Conservation (phyloP, 2,113 vertebrate genomes). For the Camelus dromedarius region DNA sequence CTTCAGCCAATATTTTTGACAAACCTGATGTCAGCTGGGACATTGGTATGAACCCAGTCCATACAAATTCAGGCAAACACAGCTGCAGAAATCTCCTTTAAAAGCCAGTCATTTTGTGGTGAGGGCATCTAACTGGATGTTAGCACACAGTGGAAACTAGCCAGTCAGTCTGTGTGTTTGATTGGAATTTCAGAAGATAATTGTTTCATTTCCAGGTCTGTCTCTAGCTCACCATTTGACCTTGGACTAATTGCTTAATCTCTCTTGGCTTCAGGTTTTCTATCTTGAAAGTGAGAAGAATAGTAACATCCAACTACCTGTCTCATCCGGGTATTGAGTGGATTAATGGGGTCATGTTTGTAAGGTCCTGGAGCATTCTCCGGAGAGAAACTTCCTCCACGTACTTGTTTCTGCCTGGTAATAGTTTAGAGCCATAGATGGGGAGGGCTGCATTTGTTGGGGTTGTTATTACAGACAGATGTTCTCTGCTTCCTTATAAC, state of each 20-base stretch:
- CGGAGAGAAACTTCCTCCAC: constrained; percentile 51
- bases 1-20: constrained; percentile 66
- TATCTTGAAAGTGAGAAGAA: constrained; percentile 70
- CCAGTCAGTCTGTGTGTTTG: constrained; percentile 37
- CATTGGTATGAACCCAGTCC: constrained; percentile 78
- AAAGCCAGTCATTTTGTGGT: constrained; percentile 76
- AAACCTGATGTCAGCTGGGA: constrained; percentile 84
- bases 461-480: background rate
- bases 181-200: constrained; percentile 72
- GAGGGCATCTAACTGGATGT: background rate
- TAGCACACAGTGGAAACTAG: background rate
- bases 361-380: constrained; percentile 71
- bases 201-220: constrained; percentile 66
- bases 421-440: constrained; percentile 12
- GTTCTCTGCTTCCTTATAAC: background rate
- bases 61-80: constrained; percentile 51
- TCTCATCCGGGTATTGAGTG: constrained; percentile 74
- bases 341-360: constrained; percentile 77
- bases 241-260: constrained; percentile 75
- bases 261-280: constrained; percentile 72
- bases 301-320: constrained; percentile 75
- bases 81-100: constrained; percentile 67
- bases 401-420: background rate
- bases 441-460: background rate
- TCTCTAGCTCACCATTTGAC: constrained; percentile 74